A percentile compares a stretch with the other conserved stretches of the same genome.
Evolutionary conservation across 2,113 vertebrate genomes (phyloP).

Genomic region (Hipposideros armiger): DNA sequence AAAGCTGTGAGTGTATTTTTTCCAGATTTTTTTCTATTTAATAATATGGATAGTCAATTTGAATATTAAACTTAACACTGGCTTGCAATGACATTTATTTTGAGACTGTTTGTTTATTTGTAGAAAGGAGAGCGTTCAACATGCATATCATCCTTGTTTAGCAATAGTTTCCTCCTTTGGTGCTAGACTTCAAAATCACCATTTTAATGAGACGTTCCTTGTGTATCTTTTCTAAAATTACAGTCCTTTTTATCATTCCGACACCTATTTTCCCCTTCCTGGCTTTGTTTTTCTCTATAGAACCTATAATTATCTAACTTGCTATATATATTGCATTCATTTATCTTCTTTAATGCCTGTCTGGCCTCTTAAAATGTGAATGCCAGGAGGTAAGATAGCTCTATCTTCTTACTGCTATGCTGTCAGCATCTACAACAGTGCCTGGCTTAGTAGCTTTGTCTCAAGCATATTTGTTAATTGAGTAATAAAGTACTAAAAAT

Average conservation of each 20-base stretch:
- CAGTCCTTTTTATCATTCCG: background rate
- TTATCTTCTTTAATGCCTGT: background rate
- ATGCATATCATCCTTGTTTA: background rate
- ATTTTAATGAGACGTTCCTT: background rate
- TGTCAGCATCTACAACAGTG: background rate
- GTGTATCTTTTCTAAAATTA: background rate
- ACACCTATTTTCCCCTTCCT: background rate
- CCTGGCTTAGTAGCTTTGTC: background rate
- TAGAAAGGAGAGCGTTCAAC: background rate
- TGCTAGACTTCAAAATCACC: background rate
- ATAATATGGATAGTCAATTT: background rate
- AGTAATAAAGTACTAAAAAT: background rate
- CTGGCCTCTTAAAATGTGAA: background rate
- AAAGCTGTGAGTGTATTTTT: background rate
- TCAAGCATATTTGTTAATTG: slow-evolving; percentile 1
- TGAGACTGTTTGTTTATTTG: background rate
- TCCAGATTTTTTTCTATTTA: background rate
- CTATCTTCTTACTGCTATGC: background rate
- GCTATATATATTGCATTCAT: background rate
- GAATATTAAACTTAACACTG: background rate
- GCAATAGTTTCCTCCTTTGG: background rate
- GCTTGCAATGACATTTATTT: background rate
- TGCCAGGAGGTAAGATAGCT: background rate
- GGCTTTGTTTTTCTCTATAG: background rate
- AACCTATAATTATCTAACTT: background rate